Evolutionary conservation across 2,888 invertebrate genomes (phyloP).

Genomic region (Malthinus seriepunctatus): DNA sequence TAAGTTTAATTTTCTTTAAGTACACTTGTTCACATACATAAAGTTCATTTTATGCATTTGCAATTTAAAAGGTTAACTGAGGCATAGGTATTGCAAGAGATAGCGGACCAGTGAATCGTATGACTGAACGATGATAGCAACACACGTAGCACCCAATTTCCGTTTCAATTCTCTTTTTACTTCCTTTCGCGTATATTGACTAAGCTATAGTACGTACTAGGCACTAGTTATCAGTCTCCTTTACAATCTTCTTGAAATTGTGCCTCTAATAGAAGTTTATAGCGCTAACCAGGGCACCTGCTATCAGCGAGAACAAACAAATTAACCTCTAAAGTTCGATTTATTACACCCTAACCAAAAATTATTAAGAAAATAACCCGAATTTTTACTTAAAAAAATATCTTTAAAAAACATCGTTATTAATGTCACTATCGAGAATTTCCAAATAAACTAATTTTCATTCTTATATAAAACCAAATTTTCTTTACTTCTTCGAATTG

Average conservation of each 20-base stretch:
- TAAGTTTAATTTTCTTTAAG: too few relatives aligned
- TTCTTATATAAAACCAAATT: too few relatives aligned
- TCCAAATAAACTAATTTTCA: too few relatives aligned
- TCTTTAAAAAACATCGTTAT: too few relatives aligned
- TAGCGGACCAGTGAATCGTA: constrained; percentile 37
- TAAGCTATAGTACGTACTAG: constrained; percentile 32
- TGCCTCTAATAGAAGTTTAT: constrained; percentile 28
- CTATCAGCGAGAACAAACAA: constrained; percentile 25
- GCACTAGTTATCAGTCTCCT: constrained; percentile 33
- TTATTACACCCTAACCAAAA: constrained; percentile 20
- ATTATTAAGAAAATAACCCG: constrained; percentile 11
- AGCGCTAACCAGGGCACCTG: constrained; percentile 27
- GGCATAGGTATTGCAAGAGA: constrained; percentile 20
- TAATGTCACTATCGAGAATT: too few relatives aligned
- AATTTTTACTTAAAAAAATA: too few relatives aligned
- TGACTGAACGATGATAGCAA: constrained; percentile 37
- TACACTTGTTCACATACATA: too few relatives aligned
- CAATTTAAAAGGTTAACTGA: constrained; percentile 23
- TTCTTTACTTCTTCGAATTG: too few relatives aligned
- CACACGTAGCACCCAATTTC: constrained; percentile 46
- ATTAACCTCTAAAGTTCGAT: constrained; percentile 26
- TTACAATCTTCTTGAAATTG: constrained; percentile 26
- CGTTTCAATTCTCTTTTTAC: constrained; percentile 43
- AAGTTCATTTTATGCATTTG: not conserved
- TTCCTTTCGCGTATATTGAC: constrained; percentile 38